phyloP scores from a whole-genome alignment of 2,113 vertebrate species.

The Alces alces region DNA sequence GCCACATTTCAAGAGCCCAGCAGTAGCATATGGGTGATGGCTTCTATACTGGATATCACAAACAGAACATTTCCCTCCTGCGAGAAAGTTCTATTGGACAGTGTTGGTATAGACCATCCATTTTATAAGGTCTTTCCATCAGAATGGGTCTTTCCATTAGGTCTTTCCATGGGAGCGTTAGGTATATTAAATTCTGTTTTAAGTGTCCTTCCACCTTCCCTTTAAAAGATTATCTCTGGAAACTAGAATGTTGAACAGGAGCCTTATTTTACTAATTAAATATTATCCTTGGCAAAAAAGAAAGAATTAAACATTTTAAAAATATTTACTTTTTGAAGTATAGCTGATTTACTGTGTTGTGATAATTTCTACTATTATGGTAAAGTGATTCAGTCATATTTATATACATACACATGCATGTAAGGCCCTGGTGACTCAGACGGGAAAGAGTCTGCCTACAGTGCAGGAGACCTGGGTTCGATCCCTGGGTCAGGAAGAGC shows the following conservation, averaged over 20 bases:
- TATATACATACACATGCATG: rapidly evolving
- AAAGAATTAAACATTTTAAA: background rate
- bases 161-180: background rate
- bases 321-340: background rate
- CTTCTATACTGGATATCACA: background rate
- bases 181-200: background rate
- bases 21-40: background rate
- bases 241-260: background rate
- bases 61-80: background rate
- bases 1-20: background rate
- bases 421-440: background rate
- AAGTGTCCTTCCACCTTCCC: background rate
- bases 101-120: background rate
- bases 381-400: background rate
- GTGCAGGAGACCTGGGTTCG: background rate
- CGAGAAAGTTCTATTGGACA: background rate
- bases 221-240: background rate
- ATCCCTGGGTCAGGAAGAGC: background rate
- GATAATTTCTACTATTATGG: background rate
- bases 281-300: background rate
- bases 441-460: background rate
- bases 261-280: background rate
- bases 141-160: background rate
- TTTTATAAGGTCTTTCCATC: background rate
- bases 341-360: background rate